Evolutionary conservation across 1,140 invertebrate species (phyloP).

Genomic region (Caenorhabditis latens): DNA sequence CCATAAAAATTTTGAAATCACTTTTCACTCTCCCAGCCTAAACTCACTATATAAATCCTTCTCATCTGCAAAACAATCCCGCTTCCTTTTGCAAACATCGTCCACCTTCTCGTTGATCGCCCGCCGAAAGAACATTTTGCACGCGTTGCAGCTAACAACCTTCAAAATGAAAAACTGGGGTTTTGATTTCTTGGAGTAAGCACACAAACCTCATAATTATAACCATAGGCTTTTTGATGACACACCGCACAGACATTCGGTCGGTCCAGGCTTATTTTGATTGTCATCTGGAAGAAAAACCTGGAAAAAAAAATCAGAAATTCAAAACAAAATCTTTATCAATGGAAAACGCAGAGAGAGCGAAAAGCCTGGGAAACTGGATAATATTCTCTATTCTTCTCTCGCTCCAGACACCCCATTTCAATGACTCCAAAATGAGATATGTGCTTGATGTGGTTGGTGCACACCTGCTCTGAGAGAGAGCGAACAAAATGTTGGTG

Average conservation of each 20-base stretch:
- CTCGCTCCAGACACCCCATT: not conserved
- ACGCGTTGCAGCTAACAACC: slow-evolving; percentile 22
- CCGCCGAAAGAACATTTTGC: slow-evolving; percentile 52
- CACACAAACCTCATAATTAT: slow-evolving; percentile 8
- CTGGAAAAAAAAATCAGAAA: not conserved
- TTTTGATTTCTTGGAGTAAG: not conserved
- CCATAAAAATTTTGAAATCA: too few species aligned
- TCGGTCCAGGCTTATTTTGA: not conserved
- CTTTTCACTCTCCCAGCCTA: not conserved
- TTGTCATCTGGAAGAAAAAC: not conserved
- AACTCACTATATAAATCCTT: slow-evolving; percentile 9
- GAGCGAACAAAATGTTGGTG: not conserved
- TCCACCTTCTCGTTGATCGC: not conserved
- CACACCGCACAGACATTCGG: not conserved
- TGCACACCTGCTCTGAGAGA: not conserved
- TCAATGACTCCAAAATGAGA: not conserved
- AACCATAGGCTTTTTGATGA: not conserved
- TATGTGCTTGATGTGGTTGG: too few species aligned
- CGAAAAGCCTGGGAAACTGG: too few species aligned
- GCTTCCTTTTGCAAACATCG: not conserved
- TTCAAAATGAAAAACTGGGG: not conserved
- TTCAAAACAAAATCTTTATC: too few species aligned
- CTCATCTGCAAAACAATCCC: not conserved
- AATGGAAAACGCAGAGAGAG: too few species aligned
- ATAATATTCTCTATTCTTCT: too few species aligned